Evolutionary conservation across 2,113 vertebrate genomes (phyloP).

Genomic region (Pelvicachromis taeniatus): DNA sequence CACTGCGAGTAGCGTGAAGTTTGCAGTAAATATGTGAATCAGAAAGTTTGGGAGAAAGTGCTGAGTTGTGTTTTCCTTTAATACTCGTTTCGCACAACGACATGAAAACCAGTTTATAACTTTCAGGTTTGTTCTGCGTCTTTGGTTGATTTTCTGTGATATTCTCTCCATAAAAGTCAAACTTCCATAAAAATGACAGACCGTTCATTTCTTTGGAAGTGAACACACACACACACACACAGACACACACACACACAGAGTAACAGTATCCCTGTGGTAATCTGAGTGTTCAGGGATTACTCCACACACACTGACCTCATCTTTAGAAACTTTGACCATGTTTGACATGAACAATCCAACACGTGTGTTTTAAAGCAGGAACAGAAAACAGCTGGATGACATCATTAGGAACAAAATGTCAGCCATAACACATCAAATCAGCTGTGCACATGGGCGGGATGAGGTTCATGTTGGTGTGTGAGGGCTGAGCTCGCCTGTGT

Average conservation of each 20-base stretch:
- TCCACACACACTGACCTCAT: not conserved
- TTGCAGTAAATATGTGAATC: not conserved
- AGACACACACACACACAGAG: not conserved
- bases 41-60: not conserved
- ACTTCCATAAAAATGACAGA: not conserved
- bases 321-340: not conserved
- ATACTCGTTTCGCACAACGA: not conserved
- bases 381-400: not conserved
- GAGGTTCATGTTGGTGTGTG: not conserved
- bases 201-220: not conserved
- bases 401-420: not conserved
- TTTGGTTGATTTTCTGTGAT: not conserved
- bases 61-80: not conserved
- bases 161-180: not conserved
- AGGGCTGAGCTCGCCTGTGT: not conserved
- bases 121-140: not conserved
- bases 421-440: not conserved
- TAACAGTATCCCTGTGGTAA: not conserved
- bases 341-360: not conserved
- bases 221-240: not conserved
- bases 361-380: not conserved
- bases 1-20: not conserved
- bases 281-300: not conserved
- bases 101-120: not conserved
- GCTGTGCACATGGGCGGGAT: not conserved